phyloP scores from a whole-genome alignment of 2,888 invertebrate genomes.

The Drosophila silvestris region DNA sequence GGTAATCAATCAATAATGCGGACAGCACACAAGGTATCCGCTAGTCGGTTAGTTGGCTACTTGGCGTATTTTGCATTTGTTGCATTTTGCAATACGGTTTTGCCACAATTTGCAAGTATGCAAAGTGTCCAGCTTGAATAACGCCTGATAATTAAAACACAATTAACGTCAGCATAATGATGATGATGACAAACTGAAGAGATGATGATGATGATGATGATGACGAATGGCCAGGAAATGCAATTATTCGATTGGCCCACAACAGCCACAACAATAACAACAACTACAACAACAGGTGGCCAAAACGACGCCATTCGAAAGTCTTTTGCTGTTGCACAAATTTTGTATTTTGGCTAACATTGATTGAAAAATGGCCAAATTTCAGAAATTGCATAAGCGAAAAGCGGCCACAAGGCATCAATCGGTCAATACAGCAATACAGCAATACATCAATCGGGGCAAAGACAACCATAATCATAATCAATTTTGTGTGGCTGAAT shows the following conservation, averaged over 20 bases:
- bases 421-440: conserved; percentile 4
- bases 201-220: conserved; percentile 20
- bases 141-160: conserved; percentile 64
- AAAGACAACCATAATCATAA: conserved; percentile 55
- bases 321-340: conserved; percentile 44
- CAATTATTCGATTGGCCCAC: conserved; percentile 82
- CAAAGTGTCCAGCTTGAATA: conserved; percentile 46
- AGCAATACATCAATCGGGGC: conserved; percentile 12
- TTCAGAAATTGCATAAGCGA: conserved; percentile 68
- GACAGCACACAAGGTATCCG: conserved; percentile 6
- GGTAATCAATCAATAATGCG: background rate
- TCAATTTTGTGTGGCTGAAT: conserved; percentile 15
- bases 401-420: conserved; percentile 33
- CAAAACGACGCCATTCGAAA: conserved; percentile 66
- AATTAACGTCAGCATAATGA: conserved; percentile 63
- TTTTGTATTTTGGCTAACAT: background rate
- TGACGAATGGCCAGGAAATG: conserved; percentile 72
- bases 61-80: background rate
- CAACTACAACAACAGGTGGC: conserved; percentile 40
- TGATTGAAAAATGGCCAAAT: background rate
- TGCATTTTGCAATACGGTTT: conserved; percentile 31
- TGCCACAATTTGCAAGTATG: conserved; percentile 45
- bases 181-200: conserved; percentile 4
- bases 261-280: background rate
- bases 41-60: background rate